Base-by-base conservation (phyloP, 2,888 invertebrate species). In the Andrena fulva region DNA sequence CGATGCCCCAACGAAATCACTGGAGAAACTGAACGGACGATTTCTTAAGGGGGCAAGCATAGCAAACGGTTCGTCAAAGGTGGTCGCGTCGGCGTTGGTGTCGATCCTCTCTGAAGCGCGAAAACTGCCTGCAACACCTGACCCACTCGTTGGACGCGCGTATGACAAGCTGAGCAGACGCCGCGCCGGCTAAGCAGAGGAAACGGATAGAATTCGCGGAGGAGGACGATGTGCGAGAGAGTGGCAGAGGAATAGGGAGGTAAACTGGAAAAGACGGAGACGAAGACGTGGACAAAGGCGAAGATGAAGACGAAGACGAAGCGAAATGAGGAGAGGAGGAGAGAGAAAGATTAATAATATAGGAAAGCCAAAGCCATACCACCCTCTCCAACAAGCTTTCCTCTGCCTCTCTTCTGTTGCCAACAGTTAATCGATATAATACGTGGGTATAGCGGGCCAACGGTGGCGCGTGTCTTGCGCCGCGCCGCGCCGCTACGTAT, bases 371-470 rank as follows among this genome's bases (percentile, higher is more conserved):
- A 93, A 92, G 92, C 91, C 92, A 91, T 89, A 90, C 89, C 90
- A 85, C 89, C 89, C 87, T 89, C 90, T 90, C 90, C 89, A 88
- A 91, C 93, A 85, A 91, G 91, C 90, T 92, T 90, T 91, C 90
- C 90, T 89, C 90, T 89, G 90, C 89, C 91, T 91, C 93, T 93
- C 92, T 93, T 93, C 93, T 93, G 93, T 91, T 93, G 91, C 93
- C 91, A 93, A 93, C 93, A 93, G 93, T 93, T 93, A 93, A 93
- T 93, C 93, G 93, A 93, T 93, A 93, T 93, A 91, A 93, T 92
- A 92, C 92, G 92, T 91, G 89, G 91, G 91, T 91, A 92, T 89
- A 92, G 91, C 92, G 91, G 90, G 91, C 89, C 77, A 75, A 86
- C 88, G 73, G 60, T 67, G 68, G 56, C 77, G 82, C 73, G 85